Evolutionary conservation across 2,888 invertebrate species (phyloP).

Genomic region (Meiosimyza decipiens): DNA sequence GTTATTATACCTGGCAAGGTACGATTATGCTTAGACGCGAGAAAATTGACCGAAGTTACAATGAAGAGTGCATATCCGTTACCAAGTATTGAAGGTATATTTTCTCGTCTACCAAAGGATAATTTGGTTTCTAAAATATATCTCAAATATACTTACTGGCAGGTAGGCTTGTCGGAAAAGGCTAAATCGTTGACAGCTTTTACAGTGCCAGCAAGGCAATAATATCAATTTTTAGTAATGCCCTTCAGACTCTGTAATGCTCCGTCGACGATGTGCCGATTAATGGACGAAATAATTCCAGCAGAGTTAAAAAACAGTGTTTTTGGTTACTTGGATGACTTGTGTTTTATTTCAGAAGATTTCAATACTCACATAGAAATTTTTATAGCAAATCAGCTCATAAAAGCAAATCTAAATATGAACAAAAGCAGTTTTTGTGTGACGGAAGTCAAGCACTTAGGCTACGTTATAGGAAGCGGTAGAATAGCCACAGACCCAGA

Average conservation of each 20-base stretch:
- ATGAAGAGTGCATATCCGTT: too few species aligned
- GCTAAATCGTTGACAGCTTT: constrained; percentile 36
- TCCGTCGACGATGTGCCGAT: constrained; percentile 25
- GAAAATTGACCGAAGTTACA: too few species aligned
- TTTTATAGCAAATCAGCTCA: constrained; percentile 12
- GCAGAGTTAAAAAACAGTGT: background rate
- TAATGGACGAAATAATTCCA: constrained; percentile 15
- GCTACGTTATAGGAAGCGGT: background rate
- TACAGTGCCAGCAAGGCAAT: constrained; percentile 37
- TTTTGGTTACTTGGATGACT: background rate
- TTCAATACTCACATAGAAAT: constrained; percentile 29
- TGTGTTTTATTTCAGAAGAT: constrained; percentile 4
- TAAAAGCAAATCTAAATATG: background rate
- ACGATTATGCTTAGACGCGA: too few species aligned
- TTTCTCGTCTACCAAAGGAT: too few species aligned
- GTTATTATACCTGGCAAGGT: too few species aligned
- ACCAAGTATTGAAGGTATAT: too few species aligned
- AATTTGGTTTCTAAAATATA: too few species aligned
- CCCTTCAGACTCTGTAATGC: constrained; percentile 35
- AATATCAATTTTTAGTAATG: constrained; percentile 37
- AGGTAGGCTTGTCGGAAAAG: constrained; percentile 30
- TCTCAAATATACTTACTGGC: constrained; percentile 16
- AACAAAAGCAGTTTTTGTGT: background rate
- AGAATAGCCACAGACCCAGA: background rate
- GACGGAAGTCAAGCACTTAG: background rate